These are phyloP conservation scores for Lutjanus campechanus DNA, from an alignment of 2,797 vertebrate species.

Conservation along the genomic window DNA sequence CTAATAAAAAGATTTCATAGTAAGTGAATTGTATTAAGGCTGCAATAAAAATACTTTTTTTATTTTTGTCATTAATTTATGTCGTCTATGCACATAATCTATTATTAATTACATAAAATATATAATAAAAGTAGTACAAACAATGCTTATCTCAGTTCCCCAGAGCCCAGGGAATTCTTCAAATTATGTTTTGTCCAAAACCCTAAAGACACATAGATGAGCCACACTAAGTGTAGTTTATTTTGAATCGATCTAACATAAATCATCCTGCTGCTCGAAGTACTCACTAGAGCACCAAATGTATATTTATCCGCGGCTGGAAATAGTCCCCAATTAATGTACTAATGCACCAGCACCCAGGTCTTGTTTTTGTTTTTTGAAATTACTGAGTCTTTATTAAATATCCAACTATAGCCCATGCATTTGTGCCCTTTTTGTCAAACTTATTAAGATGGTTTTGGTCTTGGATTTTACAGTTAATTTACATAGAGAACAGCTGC, in stretches of 20 bases:
- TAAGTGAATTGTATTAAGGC: not conserved
- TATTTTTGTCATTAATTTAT: not conserved
- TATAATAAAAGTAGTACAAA: not conserved
- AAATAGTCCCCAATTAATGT: not conserved
- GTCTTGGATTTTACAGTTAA: no score
- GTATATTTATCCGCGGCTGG: not conserved
- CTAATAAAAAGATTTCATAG: not conserved
- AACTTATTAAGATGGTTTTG: not conserved
- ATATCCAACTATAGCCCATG: not conserved
- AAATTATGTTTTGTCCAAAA: not conserved
- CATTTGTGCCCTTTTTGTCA: not conserved
- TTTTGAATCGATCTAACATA: not conserved
- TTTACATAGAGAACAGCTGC: not conserved
- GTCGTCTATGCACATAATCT: not conserved
- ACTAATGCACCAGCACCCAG: not conserved
- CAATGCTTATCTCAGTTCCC: not conserved
- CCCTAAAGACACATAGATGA: not conserved
- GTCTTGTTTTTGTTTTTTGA: no score
- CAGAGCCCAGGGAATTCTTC: not conserved
- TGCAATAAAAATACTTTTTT: not conserved
- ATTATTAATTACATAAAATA: not conserved
- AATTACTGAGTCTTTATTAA: not conserved
- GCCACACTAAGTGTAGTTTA: not conserved
- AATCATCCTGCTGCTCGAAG: not conserved
- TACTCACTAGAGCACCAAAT: not conserved